Conservation (phyloP, 2,888 invertebrate species). For the Rhingia rostrata region DNA sequence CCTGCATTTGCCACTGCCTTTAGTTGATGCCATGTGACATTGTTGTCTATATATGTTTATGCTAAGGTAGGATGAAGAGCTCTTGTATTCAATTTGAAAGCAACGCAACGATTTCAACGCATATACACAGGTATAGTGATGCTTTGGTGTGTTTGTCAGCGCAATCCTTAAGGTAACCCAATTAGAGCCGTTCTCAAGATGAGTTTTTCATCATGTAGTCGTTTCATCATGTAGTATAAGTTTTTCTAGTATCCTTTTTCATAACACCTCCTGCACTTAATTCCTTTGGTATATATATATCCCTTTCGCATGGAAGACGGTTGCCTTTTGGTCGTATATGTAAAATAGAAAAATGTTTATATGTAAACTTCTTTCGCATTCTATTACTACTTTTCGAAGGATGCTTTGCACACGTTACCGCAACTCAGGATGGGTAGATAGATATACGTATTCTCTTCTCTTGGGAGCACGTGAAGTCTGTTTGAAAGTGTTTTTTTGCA, state of each 20-base stretch:
- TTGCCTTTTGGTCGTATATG: slow-evolving; percentile 42
- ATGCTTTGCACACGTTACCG: slow-evolving; percentile 1
- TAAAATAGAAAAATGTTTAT: slow-evolving; percentile 42
- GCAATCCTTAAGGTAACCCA: slow-evolving; percentile 69
- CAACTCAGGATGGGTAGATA: not conserved
- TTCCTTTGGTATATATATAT: slow-evolving; percentile 22
- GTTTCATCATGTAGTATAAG: slow-evolving; percentile 58
- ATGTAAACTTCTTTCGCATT: not conserved
- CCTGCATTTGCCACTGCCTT: slow-evolving; percentile 28
- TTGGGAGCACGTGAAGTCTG: not conserved
- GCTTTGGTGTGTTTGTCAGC: slow-evolving; percentile 28
- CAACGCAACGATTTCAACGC: slow-evolving; percentile 31
- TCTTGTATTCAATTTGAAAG: slow-evolving; percentile 60
- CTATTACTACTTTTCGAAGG: slow-evolving; percentile 7
- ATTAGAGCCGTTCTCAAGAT: slow-evolving; percentile 67
- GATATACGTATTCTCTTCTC: not conserved
- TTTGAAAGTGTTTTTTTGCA: slow-evolving; percentile 19
- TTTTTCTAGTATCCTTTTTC: not conserved
- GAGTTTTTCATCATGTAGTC: slow-evolving; percentile 61
- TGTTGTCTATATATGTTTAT: slow-evolving; percentile 29
- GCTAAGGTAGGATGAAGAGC: slow-evolving; percentile 36
- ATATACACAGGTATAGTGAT: slow-evolving; percentile 10
- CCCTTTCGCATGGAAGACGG: slow-evolving; percentile 23
- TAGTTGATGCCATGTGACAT: not conserved
- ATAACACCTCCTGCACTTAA: slow-evolving; percentile 9